phyloP scores from a whole-genome alignment of 1,140 invertebrate species.

The Trachymyrmex septentrionalis region DNA sequence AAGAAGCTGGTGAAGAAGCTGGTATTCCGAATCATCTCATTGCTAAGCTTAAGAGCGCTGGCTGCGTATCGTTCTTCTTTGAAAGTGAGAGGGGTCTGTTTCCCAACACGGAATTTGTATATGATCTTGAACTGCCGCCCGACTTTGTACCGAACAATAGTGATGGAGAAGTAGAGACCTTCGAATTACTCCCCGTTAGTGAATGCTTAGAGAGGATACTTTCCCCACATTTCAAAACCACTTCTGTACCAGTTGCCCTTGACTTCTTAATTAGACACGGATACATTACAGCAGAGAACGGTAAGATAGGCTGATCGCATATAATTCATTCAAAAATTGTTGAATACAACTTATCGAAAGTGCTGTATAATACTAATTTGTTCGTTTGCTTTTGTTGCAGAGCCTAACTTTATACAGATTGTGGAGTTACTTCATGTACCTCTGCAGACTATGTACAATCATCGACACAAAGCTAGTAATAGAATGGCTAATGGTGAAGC shows the following conservation, averaged over 20 bases:
- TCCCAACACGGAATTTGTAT: constrained; percentile 98
- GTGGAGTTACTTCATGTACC: constrained; percentile 95
- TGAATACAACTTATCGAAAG: not conserved
- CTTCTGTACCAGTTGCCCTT: constrained; percentile 95
- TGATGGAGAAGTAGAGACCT: constrained; percentile 97
- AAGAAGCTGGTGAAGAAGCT: constrained; percentile 98
- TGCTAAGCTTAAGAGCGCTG: constrained; percentile 92
- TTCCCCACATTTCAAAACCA: constrained; percentile 95
- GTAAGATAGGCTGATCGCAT: constrained; percentile 86
- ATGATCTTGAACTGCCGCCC: constrained; percentile 95
- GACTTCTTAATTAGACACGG: constrained; percentile 97
- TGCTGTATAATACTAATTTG: not conserved
- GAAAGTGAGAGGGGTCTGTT: constrained; percentile 97
- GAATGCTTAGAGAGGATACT: constrained; percentile 93
- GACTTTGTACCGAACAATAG: constrained; percentile 96
- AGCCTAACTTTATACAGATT: constrained; percentile 93
- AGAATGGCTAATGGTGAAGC: constrained; percentile 85
- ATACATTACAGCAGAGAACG: constrained; percentile 95
- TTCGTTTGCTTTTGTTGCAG: constrained; percentile 86
- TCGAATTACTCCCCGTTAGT: constrained; percentile 93
- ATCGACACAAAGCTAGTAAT: constrained; percentile 82
- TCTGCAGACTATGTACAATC: constrained; percentile 91
- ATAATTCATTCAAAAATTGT: not conserved
- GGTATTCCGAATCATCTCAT: constrained; percentile 92
- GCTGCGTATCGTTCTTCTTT: constrained; percentile 96